phyloP scores from a whole-genome alignment of 1,140 invertebrate species.

The Chironomus tepperi region DNA sequence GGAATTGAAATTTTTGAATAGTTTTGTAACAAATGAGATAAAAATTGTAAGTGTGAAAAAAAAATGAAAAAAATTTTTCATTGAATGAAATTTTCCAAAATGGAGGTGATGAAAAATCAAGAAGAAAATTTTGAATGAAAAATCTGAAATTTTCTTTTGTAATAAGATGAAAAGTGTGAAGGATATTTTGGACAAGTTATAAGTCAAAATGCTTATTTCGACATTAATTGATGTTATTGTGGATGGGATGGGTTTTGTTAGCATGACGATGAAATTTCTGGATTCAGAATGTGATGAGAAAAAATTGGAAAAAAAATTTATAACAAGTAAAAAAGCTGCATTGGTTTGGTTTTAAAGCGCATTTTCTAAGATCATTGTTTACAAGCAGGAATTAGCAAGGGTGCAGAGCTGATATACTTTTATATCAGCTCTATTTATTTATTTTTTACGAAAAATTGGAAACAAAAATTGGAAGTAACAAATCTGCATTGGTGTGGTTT shows the following conservation, averaged over 20 bases:
- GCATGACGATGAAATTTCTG: neutral
- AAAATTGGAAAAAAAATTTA: too few species aligned
- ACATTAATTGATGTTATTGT: neutral
- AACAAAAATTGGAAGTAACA: too few species aligned
- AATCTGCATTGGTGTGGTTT: too few species aligned
- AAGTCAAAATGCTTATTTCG: neutral
- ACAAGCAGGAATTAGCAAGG: too few species aligned
- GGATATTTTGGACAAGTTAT: neutral
- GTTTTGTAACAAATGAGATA: neutral
- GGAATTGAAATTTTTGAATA: neutral
- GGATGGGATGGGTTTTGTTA: neutral
- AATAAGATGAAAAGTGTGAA: neutral
- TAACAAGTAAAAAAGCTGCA: too few species aligned
- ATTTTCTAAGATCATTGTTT: too few species aligned
- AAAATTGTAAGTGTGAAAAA: neutral
- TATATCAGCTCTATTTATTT: too few species aligned
- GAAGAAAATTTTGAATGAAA: neutral
- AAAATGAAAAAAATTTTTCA: too few species aligned
- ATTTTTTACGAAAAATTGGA: too few species aligned
- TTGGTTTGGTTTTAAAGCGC: too few species aligned
- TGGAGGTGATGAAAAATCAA: neutral
- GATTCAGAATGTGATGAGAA: neutral
- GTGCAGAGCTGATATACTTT: too few species aligned
- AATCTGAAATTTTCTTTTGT: neutral
- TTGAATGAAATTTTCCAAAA: neutral